Conservation (phyloP, 2,888 invertebrate species). For the Micropterix aruncella region DNA sequence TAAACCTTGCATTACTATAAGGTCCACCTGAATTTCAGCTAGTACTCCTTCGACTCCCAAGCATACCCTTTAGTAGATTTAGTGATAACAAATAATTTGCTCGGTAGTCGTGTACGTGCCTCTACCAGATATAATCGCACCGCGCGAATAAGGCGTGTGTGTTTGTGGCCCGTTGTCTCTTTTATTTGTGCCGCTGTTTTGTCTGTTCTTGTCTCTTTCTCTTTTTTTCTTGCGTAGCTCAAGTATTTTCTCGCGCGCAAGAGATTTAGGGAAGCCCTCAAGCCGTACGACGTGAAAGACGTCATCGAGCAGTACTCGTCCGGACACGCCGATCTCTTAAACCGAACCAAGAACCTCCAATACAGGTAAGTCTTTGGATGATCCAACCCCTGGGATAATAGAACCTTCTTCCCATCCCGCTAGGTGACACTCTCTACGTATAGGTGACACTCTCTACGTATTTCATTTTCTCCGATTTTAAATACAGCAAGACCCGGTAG, state of each 20-base stretch:
- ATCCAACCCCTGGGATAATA: too few species aligned
- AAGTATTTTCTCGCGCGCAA: slow-evolving; percentile 82
- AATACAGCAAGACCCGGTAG: too few species aligned
- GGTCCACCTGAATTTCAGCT: neutral
- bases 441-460: too few species aligned
- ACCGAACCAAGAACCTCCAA: slow-evolving; percentile 76
- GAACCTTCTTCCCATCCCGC: too few species aligned
- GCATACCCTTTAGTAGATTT: too few species aligned
- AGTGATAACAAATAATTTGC: too few species aligned
- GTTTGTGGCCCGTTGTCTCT: slow-evolving; percentile 8
- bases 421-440: too few species aligned
- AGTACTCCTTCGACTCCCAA: too few species aligned
- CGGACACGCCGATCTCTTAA: slow-evolving; percentile 76
- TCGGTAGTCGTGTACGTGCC: neutral
- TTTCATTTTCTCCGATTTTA: too few species aligned
- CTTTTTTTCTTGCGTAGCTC: slow-evolving; percentile 48
- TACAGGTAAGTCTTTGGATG: slow-evolving; percentile 56
- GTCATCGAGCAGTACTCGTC: slow-evolving; percentile 89
- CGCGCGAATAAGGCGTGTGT: too few species aligned
- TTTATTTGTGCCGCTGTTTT: slow-evolving; percentile 12
- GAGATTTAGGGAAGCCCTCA: slow-evolving; percentile 84
- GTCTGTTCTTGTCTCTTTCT: slow-evolving; percentile 10
- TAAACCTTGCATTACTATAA: neutral
- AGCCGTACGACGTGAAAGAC: slow-evolving; percentile 90
- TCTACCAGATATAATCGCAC: too few species aligned